Conservation (phyloP, 2,113 vertebrate species). For the pig (Sus scrofa) region T2T-Sscrofa CM000825.6:61418001-61418500, state of each 20-base stretch:
- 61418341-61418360: background rate
- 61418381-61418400: accelerated
- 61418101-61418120: accelerated
- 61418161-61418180: background rate
- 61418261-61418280: background rate
- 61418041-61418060: background rate
- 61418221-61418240: accelerated
- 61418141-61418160: accelerated
- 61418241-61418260: background rate
- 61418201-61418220: background rate
- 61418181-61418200: background rate
- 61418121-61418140: background rate
- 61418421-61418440: accelerated
- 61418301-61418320: background rate
- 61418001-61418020: background rate
- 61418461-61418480: too few species aligned
- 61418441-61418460: too few species aligned
- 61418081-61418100: background rate
- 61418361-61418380: background rate
- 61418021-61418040: background rate
- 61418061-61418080: background rate
- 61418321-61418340: background rate
- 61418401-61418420: accelerated
- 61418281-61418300: background rate
- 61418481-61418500: accelerated